Conservation (phyloP, 2,797 vertebrate genomes). For the Delichon dasypus region DNA sequence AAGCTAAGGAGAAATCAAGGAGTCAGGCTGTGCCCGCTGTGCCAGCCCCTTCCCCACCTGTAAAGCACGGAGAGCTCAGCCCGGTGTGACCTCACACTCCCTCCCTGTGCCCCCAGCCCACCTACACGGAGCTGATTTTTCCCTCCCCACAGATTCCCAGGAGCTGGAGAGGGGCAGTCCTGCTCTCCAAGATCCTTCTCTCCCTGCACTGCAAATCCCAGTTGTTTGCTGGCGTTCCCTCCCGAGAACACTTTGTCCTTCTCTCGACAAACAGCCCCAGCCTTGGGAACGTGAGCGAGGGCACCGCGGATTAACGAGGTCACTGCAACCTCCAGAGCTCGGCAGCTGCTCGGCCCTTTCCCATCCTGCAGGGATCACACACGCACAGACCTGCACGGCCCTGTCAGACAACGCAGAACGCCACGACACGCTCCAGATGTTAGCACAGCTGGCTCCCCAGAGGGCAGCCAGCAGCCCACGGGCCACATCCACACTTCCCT, state of each 20-base stretch:
- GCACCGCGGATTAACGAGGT: not conserved
- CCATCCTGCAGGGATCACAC: not conserved
- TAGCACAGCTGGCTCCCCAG: not conserved
- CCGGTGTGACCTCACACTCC: not conserved
- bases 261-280: not conserved
- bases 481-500: not conserved
- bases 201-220: not conserved
- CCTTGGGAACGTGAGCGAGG: not conserved
- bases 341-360: not conserved
- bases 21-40: not conserved
- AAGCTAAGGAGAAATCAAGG: not conserved
- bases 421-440: not conserved
- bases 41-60: not conserved
- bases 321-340: not conserved
- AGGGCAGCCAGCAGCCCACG: fast-evolving
- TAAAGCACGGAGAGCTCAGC: not conserved
- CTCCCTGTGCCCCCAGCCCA: not conserved
- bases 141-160: not conserved
- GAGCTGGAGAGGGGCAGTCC: not conserved
- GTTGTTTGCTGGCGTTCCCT: not conserved
- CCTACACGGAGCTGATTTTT: not conserved
- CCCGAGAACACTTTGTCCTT: not conserved
- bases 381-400: fast-evolving
- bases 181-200: not conserved
- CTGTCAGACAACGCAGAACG: not conserved